These are phyloP conservation scores for Microcebus murinus DNA, from an alignment of 2,113 vertebrate species.

Conservation along the genomic window DNA sequence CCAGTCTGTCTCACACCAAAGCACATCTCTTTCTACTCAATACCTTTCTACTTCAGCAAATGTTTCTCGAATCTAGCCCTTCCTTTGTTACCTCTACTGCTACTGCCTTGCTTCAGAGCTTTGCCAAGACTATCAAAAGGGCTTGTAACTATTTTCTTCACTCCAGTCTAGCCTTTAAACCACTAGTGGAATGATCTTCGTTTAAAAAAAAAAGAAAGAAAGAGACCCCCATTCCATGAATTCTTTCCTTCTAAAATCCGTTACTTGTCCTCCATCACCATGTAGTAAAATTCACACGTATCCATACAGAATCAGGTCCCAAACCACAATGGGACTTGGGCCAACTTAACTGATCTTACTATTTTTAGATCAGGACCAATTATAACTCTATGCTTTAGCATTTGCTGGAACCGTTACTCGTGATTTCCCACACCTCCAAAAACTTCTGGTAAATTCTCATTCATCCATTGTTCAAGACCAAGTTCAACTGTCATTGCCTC, in stretches of 20 bases:
- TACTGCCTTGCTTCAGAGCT: not conserved
- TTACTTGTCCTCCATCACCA: not conserved
- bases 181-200: not conserved
- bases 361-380: not conserved
- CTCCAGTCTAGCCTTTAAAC: not conserved
- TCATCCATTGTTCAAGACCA: not conserved
- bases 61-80: not conserved
- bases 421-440: not conserved
- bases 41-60: not conserved
- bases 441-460: not conserved
- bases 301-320: not conserved
- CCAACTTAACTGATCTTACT: not conserved
- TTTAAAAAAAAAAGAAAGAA: too few relatives aligned
- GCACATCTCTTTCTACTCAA: not conserved
- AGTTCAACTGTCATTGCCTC: not conserved
- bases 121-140: not conserved
- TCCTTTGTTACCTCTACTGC: not conserved
- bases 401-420: not conserved
- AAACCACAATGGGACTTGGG: not conserved
- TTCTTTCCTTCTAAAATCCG: not conserved
- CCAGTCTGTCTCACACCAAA: not conserved
- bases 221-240: not conserved
- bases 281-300: not conserved
- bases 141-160: not conserved
- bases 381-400: not conserved